phyloP scores from a whole-genome alignment of 2,888 invertebrate genomes.

The Eilema depressum region DNA sequence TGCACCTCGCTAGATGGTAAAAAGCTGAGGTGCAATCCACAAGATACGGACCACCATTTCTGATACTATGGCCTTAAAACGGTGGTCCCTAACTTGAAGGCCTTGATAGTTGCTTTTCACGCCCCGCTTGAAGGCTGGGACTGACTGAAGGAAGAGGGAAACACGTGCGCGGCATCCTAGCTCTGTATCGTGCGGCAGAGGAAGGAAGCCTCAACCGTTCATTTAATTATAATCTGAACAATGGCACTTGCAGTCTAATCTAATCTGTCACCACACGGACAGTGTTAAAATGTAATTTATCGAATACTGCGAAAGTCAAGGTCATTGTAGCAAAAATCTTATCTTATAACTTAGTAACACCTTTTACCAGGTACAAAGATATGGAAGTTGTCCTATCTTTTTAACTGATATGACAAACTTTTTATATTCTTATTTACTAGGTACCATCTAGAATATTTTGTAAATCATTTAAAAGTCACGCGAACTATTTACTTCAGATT shows the following conservation, averaged over 20 bases:
- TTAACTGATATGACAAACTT: neutral
- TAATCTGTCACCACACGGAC: slow-evolving; percentile 1
- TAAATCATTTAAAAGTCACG: neutral
- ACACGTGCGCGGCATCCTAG: no score
- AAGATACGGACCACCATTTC: no score
- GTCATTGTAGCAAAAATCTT: neutral
- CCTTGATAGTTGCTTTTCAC: no score
- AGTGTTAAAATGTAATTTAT: neutral
- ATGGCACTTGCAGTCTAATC: neutral
- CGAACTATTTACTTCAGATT: neutral
- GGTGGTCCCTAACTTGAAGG: no score
- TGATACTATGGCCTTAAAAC: no score
- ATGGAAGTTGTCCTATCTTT: neutral
- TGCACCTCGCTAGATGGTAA: no score
- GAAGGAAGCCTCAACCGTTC: no score
- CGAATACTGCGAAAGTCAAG: neutral
- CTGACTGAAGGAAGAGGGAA: no score
- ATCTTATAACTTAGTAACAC: neutral
- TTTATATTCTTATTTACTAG: neutral
- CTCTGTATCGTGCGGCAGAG: no score
- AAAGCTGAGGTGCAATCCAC: no score
- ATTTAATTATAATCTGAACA: no score
- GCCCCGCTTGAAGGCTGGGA: no score
- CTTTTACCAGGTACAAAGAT: neutral
- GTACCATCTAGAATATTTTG: neutral